Evolutionary conservation across 2,797 vertebrate genomes (phyloP).

Genomic region (Chaetodon trifasciatus): DNA sequence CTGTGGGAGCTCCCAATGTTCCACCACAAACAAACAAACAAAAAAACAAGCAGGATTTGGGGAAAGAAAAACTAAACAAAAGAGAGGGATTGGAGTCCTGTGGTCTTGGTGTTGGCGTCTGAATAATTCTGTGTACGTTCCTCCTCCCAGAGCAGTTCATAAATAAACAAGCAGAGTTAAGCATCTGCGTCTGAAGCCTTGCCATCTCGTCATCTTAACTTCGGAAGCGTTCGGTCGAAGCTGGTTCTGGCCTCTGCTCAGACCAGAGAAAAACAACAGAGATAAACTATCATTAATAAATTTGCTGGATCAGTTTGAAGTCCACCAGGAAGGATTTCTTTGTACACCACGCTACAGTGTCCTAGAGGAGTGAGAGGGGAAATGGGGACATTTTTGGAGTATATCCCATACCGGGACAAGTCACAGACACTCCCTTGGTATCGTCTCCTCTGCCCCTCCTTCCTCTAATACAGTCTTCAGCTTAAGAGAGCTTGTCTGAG

Average conservation of each 20-base stretch:
- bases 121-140: constrained; percentile 9
- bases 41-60: constrained; percentile 7
- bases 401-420: constrained; percentile 63
- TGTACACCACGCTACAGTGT: constrained; percentile 68
- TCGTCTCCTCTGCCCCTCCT: constrained; percentile 23
- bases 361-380: constrained; percentile 52
- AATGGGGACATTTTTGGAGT: constrained; percentile 35
- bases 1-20: constrained; percentile 18
- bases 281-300: constrained; percentile 43
- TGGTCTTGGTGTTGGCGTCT: constrained; percentile 18
- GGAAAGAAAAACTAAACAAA: constrained; percentile 2
- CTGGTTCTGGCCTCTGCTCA: constrained; percentile 17
- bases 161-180: constrained; percentile 52
- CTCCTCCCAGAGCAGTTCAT: constrained; percentile 39
- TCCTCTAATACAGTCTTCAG: constrained; percentile 51
- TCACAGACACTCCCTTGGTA: constrained; percentile 43
- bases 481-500: constrained; percentile 45
- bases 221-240: constrained; percentile 10
- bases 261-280: constrained; percentile 21
- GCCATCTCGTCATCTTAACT: not conserved
- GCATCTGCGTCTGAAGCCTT: constrained; percentile 31
- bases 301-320: constrained; percentile 55
- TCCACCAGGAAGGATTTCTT: constrained; percentile 53
- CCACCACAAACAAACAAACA: constrained; percentile 5
- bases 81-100: constrained; percentile 31